Conservation (phyloP, 2,888 invertebrate species). For the Enchytraeus crypticus region DNA sequence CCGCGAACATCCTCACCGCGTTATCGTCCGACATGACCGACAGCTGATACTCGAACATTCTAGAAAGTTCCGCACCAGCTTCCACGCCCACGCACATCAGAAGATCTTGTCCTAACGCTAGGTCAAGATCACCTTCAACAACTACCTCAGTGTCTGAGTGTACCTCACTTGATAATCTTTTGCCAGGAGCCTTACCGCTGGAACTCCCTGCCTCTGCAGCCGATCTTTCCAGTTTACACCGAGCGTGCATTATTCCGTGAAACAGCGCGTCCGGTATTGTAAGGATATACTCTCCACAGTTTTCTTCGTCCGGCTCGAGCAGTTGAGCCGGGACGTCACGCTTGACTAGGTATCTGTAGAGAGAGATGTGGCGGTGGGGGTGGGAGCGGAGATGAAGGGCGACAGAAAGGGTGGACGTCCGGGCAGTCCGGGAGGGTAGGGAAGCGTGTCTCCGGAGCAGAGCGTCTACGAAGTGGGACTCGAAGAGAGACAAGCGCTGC, state of each 20-base stretch:
- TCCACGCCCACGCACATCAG: constrained; percentile 19
- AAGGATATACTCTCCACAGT: constrained; percentile 1
- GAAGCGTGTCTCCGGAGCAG: background rate
- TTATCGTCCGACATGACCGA: constrained; percentile 4
- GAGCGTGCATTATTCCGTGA: constrained; percentile 5
- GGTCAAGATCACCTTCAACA: background rate
- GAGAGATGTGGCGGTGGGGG: background rate
- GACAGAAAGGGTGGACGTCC: background rate
- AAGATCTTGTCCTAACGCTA: constrained; percentile 3
- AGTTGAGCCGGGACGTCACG: background rate
- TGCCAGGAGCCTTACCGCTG: no score
- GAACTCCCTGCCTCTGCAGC: background rate
- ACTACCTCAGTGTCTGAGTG: background rate
- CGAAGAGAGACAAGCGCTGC: constrained; percentile 16
- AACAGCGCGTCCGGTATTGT: constrained; percentile 8
- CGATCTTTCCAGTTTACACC: background rate
- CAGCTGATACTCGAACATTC: constrained; percentile 25
- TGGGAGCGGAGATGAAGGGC: background rate
- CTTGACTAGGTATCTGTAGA: background rate
- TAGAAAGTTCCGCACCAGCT: constrained; percentile 19
- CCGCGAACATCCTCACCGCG: background rate
- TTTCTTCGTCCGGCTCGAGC: background rate
- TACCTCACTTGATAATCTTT: no score
- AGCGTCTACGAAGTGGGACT: constrained; percentile 13
- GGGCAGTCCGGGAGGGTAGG: background rate